A percentile compares a stretch with the other conserved stretches of the same genome.
Conservation (phyloP, 2,888 invertebrate species). For the Odontothrips loti region DNA sequence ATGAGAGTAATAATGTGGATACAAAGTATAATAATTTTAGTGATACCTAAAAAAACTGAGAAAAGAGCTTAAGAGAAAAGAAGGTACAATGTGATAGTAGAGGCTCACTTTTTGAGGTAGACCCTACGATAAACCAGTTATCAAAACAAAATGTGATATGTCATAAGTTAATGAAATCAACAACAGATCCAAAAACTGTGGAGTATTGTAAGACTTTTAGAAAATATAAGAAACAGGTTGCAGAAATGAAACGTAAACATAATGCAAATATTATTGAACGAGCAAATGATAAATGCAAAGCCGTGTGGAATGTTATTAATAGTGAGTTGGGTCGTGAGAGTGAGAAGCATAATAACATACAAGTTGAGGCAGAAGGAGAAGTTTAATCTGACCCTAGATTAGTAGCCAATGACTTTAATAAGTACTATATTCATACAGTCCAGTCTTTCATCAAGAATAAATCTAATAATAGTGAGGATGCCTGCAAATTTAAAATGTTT, state of each 20-base stretch:
- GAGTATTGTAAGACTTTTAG: slow-evolving; percentile 6
- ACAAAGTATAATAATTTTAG: slow-evolving; percentile 13
- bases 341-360: not conserved
- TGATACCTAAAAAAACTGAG: not conserved
- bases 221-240: slow-evolving; percentile 15
- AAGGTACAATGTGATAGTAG: no score
- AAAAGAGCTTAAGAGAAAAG: no score
- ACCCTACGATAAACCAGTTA: not conserved
- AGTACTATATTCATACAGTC: slow-evolving; percentile 20
- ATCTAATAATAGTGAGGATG: not conserved
- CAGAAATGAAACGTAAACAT: slow-evolving; percentile 25
- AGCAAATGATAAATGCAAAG: slow-evolving; percentile 15
- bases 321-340: not conserved
- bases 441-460: not conserved
- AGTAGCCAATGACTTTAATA: slow-evolving; percentile 29
- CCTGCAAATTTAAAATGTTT: no score
- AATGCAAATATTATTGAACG: slow-evolving; percentile 16
- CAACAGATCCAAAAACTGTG: not conserved
- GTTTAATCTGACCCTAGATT: not conserved
- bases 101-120: not conserved
- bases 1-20: not conserved
- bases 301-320: not conserved
- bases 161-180: slow-evolving; percentile 21
- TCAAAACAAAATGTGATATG: not conserved
- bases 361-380: not conserved